These are phyloP conservation scores for Peromyscus aztecus DNA, from an alignment of 2,797 vertebrate genomes.

Conservation along the genomic window DNA sequence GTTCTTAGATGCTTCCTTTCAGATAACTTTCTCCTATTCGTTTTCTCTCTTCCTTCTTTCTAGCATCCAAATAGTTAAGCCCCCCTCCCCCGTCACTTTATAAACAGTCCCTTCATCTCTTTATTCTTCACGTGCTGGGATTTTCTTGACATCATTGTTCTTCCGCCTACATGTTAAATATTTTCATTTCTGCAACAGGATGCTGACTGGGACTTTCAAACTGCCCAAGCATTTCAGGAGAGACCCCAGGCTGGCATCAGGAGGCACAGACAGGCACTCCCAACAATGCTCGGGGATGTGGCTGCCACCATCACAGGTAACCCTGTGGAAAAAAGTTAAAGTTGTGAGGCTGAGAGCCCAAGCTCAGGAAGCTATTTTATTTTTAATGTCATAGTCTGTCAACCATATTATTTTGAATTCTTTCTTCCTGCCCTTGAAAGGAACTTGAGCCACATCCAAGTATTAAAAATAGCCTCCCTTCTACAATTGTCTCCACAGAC, in stretches of 20 bases:
- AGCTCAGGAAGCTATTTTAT: conserved; percentile 68
- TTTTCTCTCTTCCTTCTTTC: not conserved
- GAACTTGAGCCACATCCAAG: conserved; percentile 57
- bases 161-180: not conserved
- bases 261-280: not conserved
- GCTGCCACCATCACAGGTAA: not conserved
- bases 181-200: conserved; percentile 30
- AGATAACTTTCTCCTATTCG: not conserved
- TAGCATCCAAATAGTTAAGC: not conserved
- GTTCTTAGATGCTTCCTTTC: not conserved
- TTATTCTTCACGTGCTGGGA: not conserved
- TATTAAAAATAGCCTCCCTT: conserved; percentile 71
- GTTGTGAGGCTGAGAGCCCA: not conserved
- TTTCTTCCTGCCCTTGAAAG: conserved; percentile 70
- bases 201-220: conserved; percentile 9
- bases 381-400: conserved; percentile 48
- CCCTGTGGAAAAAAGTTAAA: not conserved
- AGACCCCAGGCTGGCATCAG: not conserved
- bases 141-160: not conserved
- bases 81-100: not conserved
- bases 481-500: conserved; percentile 62
- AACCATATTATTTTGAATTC: conserved; percentile 63
- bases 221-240: not conserved
- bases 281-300: not conserved
- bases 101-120: not conserved